Evolutionary conservation across 2,113 vertebrate species (phyloP).

Genomic region (Oophaga pumilio): DNA sequence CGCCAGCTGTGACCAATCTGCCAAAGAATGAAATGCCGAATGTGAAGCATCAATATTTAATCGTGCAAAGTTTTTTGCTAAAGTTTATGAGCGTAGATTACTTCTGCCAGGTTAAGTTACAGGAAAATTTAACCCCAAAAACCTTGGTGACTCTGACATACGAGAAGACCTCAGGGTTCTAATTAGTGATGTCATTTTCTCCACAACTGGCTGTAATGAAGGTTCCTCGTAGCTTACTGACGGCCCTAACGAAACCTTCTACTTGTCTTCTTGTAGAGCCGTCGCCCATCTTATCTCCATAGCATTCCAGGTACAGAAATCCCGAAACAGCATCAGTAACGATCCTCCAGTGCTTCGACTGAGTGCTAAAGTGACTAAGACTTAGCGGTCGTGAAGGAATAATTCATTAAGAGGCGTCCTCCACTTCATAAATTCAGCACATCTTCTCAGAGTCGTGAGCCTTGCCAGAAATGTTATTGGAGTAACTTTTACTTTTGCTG

Average conservation of each 20-base stretch:
- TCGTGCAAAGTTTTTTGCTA: constrained; percentile 39
- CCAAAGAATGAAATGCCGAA: constrained; percentile 10
- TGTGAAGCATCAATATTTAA: constrained; percentile 30
- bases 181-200: background rate
- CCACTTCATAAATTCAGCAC: no score
- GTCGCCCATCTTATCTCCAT: background rate
- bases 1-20: constrained; percentile 49
- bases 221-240: background rate
- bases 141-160: background rate
- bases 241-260: background rate
- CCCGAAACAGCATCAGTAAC: background rate
- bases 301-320: background rate
- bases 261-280: background rate
- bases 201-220: background rate
- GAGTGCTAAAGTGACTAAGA: background rate
- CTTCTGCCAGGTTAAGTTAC: background rate
- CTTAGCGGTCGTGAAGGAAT: background rate
- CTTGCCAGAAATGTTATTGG: no score
- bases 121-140: background rate
- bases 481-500: no score
- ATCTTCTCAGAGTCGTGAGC: no score
- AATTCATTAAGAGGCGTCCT: no score
- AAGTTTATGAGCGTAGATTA: background rate
- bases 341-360: background rate
- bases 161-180: background rate